Conservation (phyloP, 2,888 invertebrate genomes). For the Archips xylosteana region DNA sequence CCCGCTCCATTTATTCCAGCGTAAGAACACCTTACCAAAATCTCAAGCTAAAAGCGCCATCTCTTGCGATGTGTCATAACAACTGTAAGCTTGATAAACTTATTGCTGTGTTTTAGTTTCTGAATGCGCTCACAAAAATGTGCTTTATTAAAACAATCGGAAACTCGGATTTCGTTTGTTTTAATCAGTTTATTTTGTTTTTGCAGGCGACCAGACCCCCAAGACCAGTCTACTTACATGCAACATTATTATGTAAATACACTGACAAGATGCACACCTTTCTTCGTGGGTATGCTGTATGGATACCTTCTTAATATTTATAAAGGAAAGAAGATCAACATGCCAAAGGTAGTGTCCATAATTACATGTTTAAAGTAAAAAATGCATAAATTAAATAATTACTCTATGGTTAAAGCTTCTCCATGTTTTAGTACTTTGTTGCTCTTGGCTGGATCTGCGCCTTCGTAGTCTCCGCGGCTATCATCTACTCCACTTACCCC, state of each 20-base stretch:
- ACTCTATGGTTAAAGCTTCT: too few relatives aligned
- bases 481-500: slow-evolving; percentile 55
- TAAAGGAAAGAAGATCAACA: slow-evolving; percentile 50
- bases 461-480: slow-evolving; percentile 43
- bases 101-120: not conserved
- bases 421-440: slow-evolving; percentile 50
- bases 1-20: slow-evolving; percentile 51
- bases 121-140: not conserved
- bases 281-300: slow-evolving; percentile 68
- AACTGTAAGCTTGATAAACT: not conserved
- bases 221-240: slow-evolving; percentile 48
- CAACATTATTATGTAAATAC: slow-evolving; percentile 62
- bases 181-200: not conserved
- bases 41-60: not conserved
- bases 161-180: not conserved
- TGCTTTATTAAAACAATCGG: not conserved
- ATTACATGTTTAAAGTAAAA: not conserved
- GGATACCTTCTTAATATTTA: slow-evolving; percentile 65
- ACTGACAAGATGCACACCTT: slow-evolving; percentile 63
- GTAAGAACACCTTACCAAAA: slow-evolving; percentile 51
- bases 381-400: not conserved
- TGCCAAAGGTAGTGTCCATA: slow-evolving; percentile 56
- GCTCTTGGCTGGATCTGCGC: slow-evolving; percentile 52
- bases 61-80: not conserved
- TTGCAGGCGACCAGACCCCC: slow-evolving; percentile 44